Percentiles rank a stretch among this genome's conserved stretches.
Evolutionary conservation across 1,140 invertebrate species (phyloP).

Genomic region (Hylaeus anthracinus): DNA sequence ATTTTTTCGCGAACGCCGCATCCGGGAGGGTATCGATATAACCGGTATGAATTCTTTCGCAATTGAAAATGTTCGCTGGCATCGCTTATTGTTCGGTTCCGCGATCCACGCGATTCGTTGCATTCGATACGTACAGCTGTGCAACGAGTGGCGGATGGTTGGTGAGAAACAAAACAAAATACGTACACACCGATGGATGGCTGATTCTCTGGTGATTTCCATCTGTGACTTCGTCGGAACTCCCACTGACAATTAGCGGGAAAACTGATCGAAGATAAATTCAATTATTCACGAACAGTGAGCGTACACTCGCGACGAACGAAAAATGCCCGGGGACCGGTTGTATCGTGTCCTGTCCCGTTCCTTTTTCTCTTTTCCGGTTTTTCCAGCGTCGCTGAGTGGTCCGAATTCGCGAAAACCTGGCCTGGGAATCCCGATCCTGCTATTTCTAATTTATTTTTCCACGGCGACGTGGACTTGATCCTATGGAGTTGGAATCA

Average conservation of each 20-base stretch:
- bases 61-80: slow-evolving; percentile 26
- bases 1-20: background rate
- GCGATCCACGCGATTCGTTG: slow-evolving; percentile 33
- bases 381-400: background rate
- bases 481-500: too few relatives aligned
- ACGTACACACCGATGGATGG: background rate
- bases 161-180: slow-evolving; percentile 33
- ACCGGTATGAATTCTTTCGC: background rate
- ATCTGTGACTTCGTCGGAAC: slow-evolving; percentile 17
- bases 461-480: too few relatives aligned
- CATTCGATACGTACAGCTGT: background rate
- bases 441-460: too few relatives aligned
- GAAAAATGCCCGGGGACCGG: background rate
- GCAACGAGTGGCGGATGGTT: background rate
- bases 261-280: slow-evolving; percentile 31
- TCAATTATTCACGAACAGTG: slow-evolving; percentile 11
- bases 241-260: slow-evolving; percentile 29
- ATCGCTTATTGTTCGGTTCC: slow-evolving; percentile 38
- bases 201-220: slow-evolving; percentile 34
- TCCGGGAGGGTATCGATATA: background rate
- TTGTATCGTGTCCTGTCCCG: background rate
- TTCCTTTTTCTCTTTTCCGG: background rate
- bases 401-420: background rate
- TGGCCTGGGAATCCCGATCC: too few relatives aligned
- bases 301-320: background rate